phyloP scores from a whole-genome alignment of 2,888 invertebrate species.

The Plebejus argus region DNA sequence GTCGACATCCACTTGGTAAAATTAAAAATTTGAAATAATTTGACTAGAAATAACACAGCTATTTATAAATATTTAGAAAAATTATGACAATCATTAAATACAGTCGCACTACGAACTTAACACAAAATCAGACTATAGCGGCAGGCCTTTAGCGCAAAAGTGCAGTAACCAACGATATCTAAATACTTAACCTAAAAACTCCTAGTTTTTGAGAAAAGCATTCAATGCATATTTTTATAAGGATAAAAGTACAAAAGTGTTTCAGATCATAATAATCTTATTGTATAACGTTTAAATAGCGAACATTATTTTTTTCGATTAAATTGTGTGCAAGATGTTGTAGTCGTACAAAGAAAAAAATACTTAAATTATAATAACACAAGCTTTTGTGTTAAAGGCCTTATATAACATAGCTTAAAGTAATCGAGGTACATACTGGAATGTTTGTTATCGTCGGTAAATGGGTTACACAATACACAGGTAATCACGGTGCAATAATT shows the following conservation, averaged over 20 bases:
- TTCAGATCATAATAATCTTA: background rate
- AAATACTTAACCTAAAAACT: background rate
- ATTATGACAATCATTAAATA: conserved; percentile 59
- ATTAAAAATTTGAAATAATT: conserved; percentile 64
- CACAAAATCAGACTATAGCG: conserved; percentile 43
- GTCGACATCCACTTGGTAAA: conserved; percentile 63
- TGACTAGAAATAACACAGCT: conserved; percentile 76
- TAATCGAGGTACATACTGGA: background rate
- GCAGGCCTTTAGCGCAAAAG: conserved; percentile 23
- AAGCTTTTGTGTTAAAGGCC: background rate
- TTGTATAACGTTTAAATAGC: background rate
- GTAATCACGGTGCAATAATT: background rate
- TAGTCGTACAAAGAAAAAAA: too few relatives aligned
- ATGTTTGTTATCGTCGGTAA: background rate
- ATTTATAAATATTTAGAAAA: conserved; percentile 55
- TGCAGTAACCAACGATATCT: too few relatives aligned
- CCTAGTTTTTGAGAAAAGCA: background rate
- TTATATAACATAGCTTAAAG: background rate
- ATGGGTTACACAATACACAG: background rate
- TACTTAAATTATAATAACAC: too few relatives aligned
- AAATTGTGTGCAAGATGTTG: too few relatives aligned
- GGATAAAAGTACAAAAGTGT: background rate
- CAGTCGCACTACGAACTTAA: conserved; percentile 66
- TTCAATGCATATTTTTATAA: background rate
- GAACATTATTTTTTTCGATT: background rate